Evolutionary conservation across 2,113 vertebrate species (phyloP), one percentile per base, ranked within the genome.

Genomic region (Oryctolagus cuniculus): DNA sequence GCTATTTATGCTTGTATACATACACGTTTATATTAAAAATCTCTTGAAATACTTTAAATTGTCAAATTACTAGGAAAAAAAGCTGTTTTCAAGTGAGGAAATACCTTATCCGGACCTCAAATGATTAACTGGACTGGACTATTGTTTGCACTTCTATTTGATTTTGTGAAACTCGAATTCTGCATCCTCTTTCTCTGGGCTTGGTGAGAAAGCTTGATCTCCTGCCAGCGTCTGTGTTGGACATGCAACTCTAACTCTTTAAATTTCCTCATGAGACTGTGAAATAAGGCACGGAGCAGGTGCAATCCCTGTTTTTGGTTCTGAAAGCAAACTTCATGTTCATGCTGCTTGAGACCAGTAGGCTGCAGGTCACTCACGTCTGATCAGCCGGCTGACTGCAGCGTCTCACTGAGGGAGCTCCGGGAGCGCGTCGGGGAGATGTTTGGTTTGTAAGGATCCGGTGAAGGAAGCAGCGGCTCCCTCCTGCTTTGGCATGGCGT

Each of bases 361-460:
- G 69, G 9, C 55, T 27, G 9, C 63, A 7, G 3, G 31, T 21
- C 17, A 31, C 64, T 79, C 58, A 24, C 34, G 4, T 27, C 27
- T 34, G 19, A 0, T 24, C 72, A 64, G 31, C 61, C 58, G 31
- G 2, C 6, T 61, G 31, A 29, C 64, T 29, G n/a, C 10, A 17
- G n/a, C 0, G 21, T 34, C 75, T 0, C 11, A n/a, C 34, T 55
- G 27, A 55, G 69, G 29, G 74, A 24, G 12, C 44, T 69, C 25
- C 25, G 11, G 9, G 29, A n/a, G 7, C 4, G 2, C 53, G 67
- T 84, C 24, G 69, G 73, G 83, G 12, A 88, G 70, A 21, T 69
- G 19, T 88, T 88, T 87, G 64, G 19, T 91, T 88, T 87, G 73
- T 69, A 73, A n/a, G 79, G n/a, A 10, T 24, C 70, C 25, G 29